A percentile compares a stretch with the other conserved stretches of the same genome.
These are phyloP conservation scores for Aphidius colemani DNA, from an alignment of 2,888 invertebrate species.

Conservation along the genomic window DNA sequence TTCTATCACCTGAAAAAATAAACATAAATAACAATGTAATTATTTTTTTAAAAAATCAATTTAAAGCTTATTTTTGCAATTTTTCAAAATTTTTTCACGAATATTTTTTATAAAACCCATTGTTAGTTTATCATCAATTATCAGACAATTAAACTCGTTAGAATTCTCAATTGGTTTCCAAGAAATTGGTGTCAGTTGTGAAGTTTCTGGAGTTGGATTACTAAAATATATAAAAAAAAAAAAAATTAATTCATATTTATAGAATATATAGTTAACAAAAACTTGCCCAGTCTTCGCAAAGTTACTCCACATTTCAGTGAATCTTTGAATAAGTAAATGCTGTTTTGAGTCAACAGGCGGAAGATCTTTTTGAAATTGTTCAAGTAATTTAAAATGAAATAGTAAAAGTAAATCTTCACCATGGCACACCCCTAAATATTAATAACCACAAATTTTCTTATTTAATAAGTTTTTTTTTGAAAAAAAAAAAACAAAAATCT, in stretches of 20 bases:
- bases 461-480: neutral
- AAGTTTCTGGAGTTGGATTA: constrained; percentile 46
- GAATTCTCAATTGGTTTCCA: constrained; percentile 45
- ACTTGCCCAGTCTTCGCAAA: constrained; percentile 54
- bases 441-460: neutral
- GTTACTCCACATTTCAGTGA: constrained; percentile 53
- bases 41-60: no score
- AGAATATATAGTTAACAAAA: constrained; percentile 11
- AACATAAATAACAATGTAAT: no score
- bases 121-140: constrained; percentile 6
- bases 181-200: constrained; percentile 38
- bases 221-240: constrained; percentile 35
- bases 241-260: constrained; percentile 9
- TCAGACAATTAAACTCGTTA: constrained; percentile 21
- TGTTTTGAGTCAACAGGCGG: constrained; percentile 29
- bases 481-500: neutral
- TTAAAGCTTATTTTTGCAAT: constrained; percentile 37
- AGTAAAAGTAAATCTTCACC: constrained; percentile 47
- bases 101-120: constrained; percentile 1
- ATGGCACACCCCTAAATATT: constrained; percentile 39
- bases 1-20: neutral
- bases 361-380: constrained; percentile 30
- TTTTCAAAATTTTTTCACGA: neutral
- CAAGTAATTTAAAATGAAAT: constrained; percentile 38
- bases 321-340: constrained; percentile 40